Percentiles rank a stretch among this genome's conserved stretches.
Conservation (phyloP, 2,113 vertebrate genomes). For the Athene noctua region DNA sequence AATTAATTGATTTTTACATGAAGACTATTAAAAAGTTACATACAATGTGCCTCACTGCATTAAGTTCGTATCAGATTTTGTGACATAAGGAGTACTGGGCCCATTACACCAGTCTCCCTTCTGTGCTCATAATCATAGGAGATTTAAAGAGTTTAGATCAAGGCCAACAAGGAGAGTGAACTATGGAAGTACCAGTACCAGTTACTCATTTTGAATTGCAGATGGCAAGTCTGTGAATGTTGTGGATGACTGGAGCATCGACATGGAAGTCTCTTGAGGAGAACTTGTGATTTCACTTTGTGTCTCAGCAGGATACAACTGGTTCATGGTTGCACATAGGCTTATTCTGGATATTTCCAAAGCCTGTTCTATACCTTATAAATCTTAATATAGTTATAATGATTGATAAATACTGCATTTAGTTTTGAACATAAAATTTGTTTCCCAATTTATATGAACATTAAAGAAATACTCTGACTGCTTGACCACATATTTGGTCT, state of each 20-base stretch:
- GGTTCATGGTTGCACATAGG: neutral
- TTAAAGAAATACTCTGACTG: neutral
- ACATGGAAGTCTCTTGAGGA: neutral
- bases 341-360: neutral
- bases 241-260: neutral
- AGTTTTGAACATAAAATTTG: neutral
- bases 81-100: neutral
- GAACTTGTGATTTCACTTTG: accelerated
- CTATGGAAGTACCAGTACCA: neutral
- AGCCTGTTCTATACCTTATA: neutral
- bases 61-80: neutral
- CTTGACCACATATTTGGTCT: neutral
- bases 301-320: neutral
- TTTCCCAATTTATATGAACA: neutral
- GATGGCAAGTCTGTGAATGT: neutral
- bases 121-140: neutral
- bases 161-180: neutral
- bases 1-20: neutral
- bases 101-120: neutral
- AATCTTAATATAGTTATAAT: neutral
- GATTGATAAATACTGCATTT: neutral
- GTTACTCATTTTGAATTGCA: neutral
- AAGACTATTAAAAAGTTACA: neutral
- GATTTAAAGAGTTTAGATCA: neutral
- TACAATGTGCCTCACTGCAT: neutral